These are phyloP conservation scores for Coregonus clupeaformis DNA, from an alignment of 2,113 vertebrate species.

Conservation along the genomic window DNA sequence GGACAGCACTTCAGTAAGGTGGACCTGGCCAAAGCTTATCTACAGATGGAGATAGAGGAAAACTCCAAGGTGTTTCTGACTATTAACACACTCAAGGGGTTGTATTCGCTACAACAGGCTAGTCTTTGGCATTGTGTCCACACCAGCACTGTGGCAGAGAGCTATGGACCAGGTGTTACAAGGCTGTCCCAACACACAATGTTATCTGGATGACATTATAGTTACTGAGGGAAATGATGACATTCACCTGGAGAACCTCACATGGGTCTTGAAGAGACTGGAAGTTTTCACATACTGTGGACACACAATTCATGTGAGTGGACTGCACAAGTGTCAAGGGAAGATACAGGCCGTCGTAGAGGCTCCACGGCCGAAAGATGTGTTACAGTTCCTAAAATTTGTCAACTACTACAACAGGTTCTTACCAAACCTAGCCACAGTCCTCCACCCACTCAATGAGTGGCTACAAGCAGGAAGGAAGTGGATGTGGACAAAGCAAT, in stretches of 20 bases:
- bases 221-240: neutral
- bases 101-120: conserved; percentile 22
- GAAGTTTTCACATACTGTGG: conserved; percentile 24
- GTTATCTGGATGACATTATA: conserved; percentile 15
- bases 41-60: conserved; percentile 24
- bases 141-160: conserved; percentile 9
- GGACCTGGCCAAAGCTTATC: conserved; percentile 10
- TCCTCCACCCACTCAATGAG: conserved; percentile 7
- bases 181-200: neutral
- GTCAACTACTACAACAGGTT: conserved; percentile 28
- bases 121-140: conserved; percentile 6
- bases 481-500: conserved; percentile 22
- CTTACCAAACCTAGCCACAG: conserved; percentile 6
- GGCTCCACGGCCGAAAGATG: neutral
- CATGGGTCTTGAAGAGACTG: conserved; percentile 16
- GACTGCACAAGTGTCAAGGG: conserved; percentile 19
- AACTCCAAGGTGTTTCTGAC: conserved; percentile 20
- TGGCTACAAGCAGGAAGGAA: conserved; percentile 4
- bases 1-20: conserved; percentile 16
- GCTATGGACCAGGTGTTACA: conserved; percentile 17
- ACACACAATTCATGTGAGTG: conserved; percentile 19
- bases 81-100: conserved; percentile 14
- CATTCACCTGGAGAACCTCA: conserved; percentile 14
- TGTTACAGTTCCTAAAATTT: conserved; percentile 8
- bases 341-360: neutral